Evolutionary conservation across 2,113 vertebrate genomes (phyloP), one percentile per base, ranked within the genome.

Genomic region (Rhinogobius similis): DNA sequence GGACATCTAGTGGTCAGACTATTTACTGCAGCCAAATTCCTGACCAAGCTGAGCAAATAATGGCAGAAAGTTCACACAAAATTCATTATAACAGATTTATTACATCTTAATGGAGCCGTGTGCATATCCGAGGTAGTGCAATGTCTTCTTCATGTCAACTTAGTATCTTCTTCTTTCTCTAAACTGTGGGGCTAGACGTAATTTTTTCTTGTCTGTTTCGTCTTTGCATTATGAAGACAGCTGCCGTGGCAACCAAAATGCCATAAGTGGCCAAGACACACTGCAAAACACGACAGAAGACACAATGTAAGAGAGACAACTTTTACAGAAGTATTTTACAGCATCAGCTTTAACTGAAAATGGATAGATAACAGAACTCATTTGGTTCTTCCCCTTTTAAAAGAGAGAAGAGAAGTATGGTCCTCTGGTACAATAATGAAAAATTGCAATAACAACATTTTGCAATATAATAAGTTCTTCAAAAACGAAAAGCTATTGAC

Each of bases 241-340:
- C 83, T 23, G 83, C 81, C 0, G 76, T 50, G 2, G 69, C 56
- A 8, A 32, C 72, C 41, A 91, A 7, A 39, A 86, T 41, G 44
- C 86, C 79, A 32, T 88, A 90, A 12, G 88, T 89, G n/a, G 77
- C 85, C 68, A 90, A 29, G 20, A 91, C 88, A 43, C 68, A 91
- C 91, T 92, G 82, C 8, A 77, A 82, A 62, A 73, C 39, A 82
- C 21, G 27, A 26, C 23, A 76, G 18, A 26, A 1, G 14, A 1
- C 2, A 61, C 18, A 63, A 23, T 10, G 9, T 10, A 52, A 23
- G 8, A 13, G 8, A 53, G 10, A 18, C 2, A 23, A 0, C 8
- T 52, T n/a, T 52, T 24, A 24, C n/a, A 24, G 21, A 11, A 24
- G 23, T 53, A 10, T 24, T 24, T 24, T 11, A 0, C 20, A 21